These are phyloP conservation scores for Eulemur mongoz DNA, from an alignment of 2,797 vertebrate genomes.

Conservation along the genomic window DNA sequence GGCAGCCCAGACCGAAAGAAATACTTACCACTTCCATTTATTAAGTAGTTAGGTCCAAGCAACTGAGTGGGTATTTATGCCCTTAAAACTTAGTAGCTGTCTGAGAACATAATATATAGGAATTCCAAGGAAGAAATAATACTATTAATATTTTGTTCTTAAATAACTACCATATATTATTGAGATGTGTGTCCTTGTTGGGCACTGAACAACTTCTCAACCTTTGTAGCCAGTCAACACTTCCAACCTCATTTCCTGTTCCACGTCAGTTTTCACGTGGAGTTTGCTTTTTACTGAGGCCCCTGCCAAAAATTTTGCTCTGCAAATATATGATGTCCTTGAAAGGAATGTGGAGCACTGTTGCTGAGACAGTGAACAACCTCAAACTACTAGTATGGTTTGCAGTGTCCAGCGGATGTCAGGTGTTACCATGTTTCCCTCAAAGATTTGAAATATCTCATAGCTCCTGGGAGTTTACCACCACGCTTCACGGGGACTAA, in stretches of 20 bases:
- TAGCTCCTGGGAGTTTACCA: not conserved
- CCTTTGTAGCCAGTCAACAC: not conserved
- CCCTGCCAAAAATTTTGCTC: not conserved
- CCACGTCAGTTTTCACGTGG: not conserved
- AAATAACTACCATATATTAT: not conserved
- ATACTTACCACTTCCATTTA: not conserved
- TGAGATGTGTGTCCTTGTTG: not conserved
- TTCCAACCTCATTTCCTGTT: not conserved
- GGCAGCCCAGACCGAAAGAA: not conserved
- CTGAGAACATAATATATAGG: not conserved
- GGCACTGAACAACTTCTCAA: not conserved
- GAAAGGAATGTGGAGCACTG: not conserved
- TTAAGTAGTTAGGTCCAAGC: not conserved
- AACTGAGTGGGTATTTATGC: not conserved
- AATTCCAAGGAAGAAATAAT: not conserved
- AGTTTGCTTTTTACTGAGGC: not conserved
- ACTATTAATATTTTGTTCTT: not conserved
- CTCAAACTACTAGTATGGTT: not conserved
- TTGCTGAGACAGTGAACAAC: accelerated
- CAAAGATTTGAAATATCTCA: not conserved
- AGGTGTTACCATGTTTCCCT: accelerated
- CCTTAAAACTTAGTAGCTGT: not conserved
- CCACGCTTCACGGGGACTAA: accelerated
- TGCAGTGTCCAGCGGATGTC: too few relatives aligned
- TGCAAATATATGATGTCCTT: not conserved